These are phyloP conservation scores for Palythoa grandiflora DNA, from an alignment of 92 coral and sea anemone genomes.

Conservation along the genomic window DNA sequence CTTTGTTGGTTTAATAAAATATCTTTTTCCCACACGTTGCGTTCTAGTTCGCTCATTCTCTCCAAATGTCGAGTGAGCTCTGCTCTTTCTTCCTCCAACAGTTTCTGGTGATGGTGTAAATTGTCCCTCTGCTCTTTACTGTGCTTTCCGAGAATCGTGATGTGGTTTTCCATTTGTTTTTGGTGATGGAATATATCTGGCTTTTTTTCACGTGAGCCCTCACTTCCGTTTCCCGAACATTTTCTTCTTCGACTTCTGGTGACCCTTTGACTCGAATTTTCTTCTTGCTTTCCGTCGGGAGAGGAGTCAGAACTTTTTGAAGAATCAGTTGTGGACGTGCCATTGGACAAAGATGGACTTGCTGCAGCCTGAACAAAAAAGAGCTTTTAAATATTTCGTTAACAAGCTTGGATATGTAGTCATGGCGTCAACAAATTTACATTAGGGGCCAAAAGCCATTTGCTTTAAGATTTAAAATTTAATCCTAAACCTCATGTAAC, in stretches of 20 bases:
- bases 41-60: conserved; percentile 67
- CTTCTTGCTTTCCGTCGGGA: not conserved
- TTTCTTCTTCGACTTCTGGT: conserved; percentile 83
- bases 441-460: too few species aligned
- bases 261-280: not conserved
- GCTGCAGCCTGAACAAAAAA: not conserved
- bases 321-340: not conserved
- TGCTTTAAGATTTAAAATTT: too few species aligned
- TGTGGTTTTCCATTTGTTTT: conserved; percentile 82
- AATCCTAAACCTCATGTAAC: too few species aligned
- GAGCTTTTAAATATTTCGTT: not conserved
- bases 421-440: too few species aligned
- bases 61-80: conserved; percentile 69
- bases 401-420: not conserved
- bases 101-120: conserved; percentile 83
- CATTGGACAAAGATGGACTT: conserved; percentile 27
- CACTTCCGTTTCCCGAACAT: conserved; percentile 40
- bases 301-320: not conserved
- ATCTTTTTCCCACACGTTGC: conserved; percentile 60
- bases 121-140: conserved; percentile 85
- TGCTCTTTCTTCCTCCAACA: conserved; percentile 75
- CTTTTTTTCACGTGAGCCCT: conserved; percentile 21
- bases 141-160: conserved; percentile 81
- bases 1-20: conserved; percentile 54
- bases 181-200: conserved; percentile 82